Conservation (phyloP, 1,140 invertebrate genomes). For the Drosophila navojoa region DNA sequence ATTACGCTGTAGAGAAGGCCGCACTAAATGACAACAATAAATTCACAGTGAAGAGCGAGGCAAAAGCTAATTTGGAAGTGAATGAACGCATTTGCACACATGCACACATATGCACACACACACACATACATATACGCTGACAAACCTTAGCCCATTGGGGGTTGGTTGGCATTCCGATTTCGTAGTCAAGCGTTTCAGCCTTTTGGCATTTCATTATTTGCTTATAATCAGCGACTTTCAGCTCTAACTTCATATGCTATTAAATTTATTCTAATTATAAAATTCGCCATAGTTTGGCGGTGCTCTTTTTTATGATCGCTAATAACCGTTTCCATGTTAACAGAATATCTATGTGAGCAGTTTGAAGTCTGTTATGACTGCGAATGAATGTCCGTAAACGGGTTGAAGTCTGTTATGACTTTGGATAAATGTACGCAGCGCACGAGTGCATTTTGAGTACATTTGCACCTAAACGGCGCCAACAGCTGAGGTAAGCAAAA, state of each 20-base stretch:
- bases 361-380: not conserved
- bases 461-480: conserved; percentile 42
- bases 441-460: conserved; percentile 56
- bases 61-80: conserved; percentile 55
- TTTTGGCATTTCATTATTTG: conserved; percentile 19
- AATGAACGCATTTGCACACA: conserved; percentile 46
- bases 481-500: conserved; percentile 5
- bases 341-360: conserved; percentile 5
- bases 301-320: not conserved
- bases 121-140: conserved; percentile 3
- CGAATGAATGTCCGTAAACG: too few species aligned
- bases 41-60: conserved; percentile 18
- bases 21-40: conserved; percentile 56
- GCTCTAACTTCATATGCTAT: not conserved
- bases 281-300: not conserved
- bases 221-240: not conserved
- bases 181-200: conserved; percentile 10
- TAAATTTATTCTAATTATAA: not conserved
- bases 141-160: not conserved
- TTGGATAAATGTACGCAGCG: not conserved
- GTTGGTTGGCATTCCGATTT: conserved; percentile 1
- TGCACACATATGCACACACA: conserved; percentile 8
- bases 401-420: conserved; percentile 11
- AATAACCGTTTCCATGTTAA: not conserved
- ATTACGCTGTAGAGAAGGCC: conserved; percentile 49